Base-by-base conservation (phyloP, 2,797 vertebrate species). In the Malurus splendens region DNA sequence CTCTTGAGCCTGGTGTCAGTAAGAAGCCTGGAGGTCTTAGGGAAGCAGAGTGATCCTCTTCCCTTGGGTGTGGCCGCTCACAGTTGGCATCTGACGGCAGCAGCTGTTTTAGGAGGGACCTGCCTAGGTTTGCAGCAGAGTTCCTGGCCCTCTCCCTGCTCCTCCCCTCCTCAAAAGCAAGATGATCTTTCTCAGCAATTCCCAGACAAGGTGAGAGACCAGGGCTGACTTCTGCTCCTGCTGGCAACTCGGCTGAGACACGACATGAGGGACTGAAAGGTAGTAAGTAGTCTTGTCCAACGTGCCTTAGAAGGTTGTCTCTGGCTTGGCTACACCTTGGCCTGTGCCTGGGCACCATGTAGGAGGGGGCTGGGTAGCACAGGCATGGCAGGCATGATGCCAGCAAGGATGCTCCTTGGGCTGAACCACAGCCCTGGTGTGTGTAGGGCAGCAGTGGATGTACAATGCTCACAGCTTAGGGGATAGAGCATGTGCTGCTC, bases 171-270 rank as follows among this genome's bases (percentile, higher is more conserved):
- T 18, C 23, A 42, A 45, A 81, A 59, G 27, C 44, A 52, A 72
- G 54, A n/a, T 48, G 36, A 2, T 19, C 25, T 10, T 83, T 24
- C n/a, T 18, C 18, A 48, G 18, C 5, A 18, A 30, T 20, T 30
- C 32, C 32, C 44, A 33, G 39, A 36, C 61, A 1, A 5, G 33
- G n/a, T 33, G 28, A 44, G 39, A 1, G 4, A 27, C 38, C 25
- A 23, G 0, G 0, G 20, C 30, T 0, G 0, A 39, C 18, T n/a
- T 65, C 57, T 60, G n/a, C 8, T 41, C 36, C 19, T 0, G 1
- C 44, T 66, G 57, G 23, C 32, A 52, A 25, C 19, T 14, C 18
- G 28, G 25, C 13, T 13, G 44, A 80, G 51, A 47, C 38, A 32
- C 11, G 45, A 47, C 6, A 5, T 6, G 27, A 51, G 33, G 30